Percentiles rank a stretch among this genome's conserved stretches.
Evolutionary conservation across 2,113 vertebrate genomes (phyloP).

Genomic region (Neoarius graeffei): DNA sequence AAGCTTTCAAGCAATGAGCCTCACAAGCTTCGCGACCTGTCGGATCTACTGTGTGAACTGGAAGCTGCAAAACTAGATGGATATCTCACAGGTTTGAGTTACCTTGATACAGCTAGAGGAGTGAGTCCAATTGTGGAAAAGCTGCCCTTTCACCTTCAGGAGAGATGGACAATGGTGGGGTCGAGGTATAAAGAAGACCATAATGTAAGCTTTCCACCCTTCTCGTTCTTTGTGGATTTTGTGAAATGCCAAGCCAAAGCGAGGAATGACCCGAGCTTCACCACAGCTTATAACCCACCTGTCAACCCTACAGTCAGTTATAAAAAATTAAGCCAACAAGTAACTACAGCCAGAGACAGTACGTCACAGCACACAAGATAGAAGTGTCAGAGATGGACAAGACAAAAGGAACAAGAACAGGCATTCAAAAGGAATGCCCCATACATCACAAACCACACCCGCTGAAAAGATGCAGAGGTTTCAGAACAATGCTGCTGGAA

Average conservation of each 20-base stretch:
- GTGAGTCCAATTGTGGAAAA: constrained; percentile 8
- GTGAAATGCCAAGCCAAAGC: neutral
- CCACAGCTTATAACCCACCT: neutral
- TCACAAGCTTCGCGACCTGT: neutral
- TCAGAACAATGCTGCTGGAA: neutral
- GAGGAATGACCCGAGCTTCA: constrained; percentile 11
- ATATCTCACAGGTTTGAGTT: neutral
- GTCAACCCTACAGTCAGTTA: neutral
- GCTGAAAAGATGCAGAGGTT: neutral
- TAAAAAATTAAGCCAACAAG: neutral
- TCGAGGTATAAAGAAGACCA: constrained; percentile 2
- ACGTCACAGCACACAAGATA: constrained; percentile 4
- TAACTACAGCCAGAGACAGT: neutral
- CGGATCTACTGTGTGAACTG: neutral
- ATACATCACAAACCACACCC: constrained; percentile 9
- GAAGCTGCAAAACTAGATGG: neutral
- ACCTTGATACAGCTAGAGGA: constrained; percentile 7
- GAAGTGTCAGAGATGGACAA: neutral
- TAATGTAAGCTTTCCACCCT: neutral
- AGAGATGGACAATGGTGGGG: neutral
- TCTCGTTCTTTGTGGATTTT: neutral
- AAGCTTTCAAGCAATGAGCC: neutral
- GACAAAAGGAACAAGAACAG: neutral
- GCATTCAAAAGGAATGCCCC: neutral
- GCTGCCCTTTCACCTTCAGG: constrained; percentile 1